Base-by-base conservation (phyloP, 2,888 invertebrate genomes). In the Melanargia galathea region DNA sequence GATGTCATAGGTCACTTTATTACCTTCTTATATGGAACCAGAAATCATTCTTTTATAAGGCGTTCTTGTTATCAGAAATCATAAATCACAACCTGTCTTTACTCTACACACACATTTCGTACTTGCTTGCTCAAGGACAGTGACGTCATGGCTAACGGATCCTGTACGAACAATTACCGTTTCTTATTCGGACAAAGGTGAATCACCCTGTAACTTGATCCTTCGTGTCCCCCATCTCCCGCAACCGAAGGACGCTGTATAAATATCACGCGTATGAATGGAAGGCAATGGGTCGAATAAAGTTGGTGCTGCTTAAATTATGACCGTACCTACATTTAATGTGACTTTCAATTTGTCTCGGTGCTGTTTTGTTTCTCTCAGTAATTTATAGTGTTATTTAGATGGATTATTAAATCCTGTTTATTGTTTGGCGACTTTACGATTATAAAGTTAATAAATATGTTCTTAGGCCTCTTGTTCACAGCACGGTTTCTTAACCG, bases 1-100 rank as follows among this genome's bases (percentile, higher is more conserved):
- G 83, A 87, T 83, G 81, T 87, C 85, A 89, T 87, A 86, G 84
- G 84, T 88, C 83, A 83, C 68, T 72, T 65, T 71, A 70, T 74
- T 81, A 78, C 16, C 16, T 40, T 18, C 18, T 43, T 2, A 7
- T n/a, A n/a, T n/a, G 16, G 7, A 2, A 8, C 77, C 78, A 75
- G 77, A 75, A 78, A 78, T 74, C 72, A 79, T 79, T 80, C 77
- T 76, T 78, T 86, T 84, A 79, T 84, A 77, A 70, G 75, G 73
- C 67, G 73, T 67, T 70, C 68, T 67, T 75, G 76, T 75, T 76
- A 60, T 61, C 48, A 58, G 10, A 66, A 72, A 76, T 78, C 74
- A 79, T 85, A 80, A 82, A 83, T 86, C 82, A 82, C 8, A 33
- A 7, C 22, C 4, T 55, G 43, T 18, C 43, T 49, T 30, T 60